A percentile compares a stretch with the other conserved stretches of the same genome.
Conservation (phyloP, 2,888 invertebrate genomes). For the Nomada hirtipes region DNA sequence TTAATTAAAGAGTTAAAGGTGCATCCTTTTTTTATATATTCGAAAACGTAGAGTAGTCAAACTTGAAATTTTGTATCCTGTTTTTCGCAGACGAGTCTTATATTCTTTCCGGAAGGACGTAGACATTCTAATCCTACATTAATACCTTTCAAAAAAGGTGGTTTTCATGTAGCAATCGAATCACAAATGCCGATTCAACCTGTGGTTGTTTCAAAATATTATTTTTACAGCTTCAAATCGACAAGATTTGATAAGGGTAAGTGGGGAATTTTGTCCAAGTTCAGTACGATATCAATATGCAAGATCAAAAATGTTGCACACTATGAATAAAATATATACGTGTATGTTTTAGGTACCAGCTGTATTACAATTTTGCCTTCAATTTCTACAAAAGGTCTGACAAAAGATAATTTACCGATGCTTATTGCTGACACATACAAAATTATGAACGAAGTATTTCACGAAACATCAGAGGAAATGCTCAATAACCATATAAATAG, state of each 20-base stretch:
- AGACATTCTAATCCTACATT: slow-evolving; percentile 91
- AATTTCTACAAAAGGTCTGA: slow-evolving; percentile 88
- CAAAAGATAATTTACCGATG: slow-evolving; percentile 87
- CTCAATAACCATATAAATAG: slow-evolving; percentile 70
- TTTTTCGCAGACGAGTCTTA: slow-evolving; percentile 88
- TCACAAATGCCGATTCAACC: slow-evolving; percentile 95
- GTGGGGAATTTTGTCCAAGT: slow-evolving; percentile 28
- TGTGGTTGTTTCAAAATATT: slow-evolving; percentile 93
- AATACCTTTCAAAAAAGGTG: slow-evolving; percentile 95
- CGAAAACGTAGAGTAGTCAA: background rate
- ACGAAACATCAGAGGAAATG: slow-evolving; percentile 85
- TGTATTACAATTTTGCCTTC: slow-evolving; percentile 90
- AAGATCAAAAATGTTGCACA: background rate
- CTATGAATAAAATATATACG: background rate
- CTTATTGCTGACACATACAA: slow-evolving; percentile 89
- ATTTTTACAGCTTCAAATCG: slow-evolving; percentile 88
- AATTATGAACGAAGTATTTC: slow-evolving; percentile 88
- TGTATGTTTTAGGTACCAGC: slow-evolving; percentile 86
- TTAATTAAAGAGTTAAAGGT: slow-evolving; percentile 89
- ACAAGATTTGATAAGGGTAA: slow-evolving; percentile 89
- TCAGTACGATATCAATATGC: background rate
- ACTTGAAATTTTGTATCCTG: slow-evolving; percentile 34
- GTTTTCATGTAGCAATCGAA: slow-evolving; percentile 95
- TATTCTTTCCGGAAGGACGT: slow-evolving; percentile 97
- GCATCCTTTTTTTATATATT: slow-evolving; percentile 3